Base-by-base conservation (phyloP, 1,140 invertebrate species). In the Brachionus plicatilis region DNA sequence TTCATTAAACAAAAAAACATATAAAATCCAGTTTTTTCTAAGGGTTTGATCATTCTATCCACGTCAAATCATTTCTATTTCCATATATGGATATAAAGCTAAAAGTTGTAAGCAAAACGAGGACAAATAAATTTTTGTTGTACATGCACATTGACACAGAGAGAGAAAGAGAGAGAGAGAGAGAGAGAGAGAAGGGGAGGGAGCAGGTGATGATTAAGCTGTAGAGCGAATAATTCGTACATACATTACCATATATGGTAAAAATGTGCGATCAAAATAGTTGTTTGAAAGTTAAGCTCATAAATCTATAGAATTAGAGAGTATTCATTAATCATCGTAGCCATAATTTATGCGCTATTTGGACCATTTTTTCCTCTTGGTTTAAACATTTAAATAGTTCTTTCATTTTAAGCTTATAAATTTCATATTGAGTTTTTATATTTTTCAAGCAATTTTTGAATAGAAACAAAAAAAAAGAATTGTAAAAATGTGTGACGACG, bases 401-500 rank as follows among this genome's bases (percentile, higher is more conserved):
- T 60, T 60, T 60, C 53, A 60, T 60, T 60, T 60, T 60, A 60
- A 60, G 53, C 53, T 60, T 60, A 60, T 60, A 60, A 60, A 68
- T 33, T 68, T 68, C 27, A 33, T 68, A 68, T 68, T 68, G n/a
- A 68, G 12, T 68, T 68, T 68, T 68, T 68, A 68, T 33, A 68
- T 68, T 68, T 37, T 68, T 68, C 53, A 20, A 60, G 20, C 20
- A 60, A 60, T 27, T 68, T 4, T 68, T 68, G 14, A 33, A 68
- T 33, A 68, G 33, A 68, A 68, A n/a, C n/a, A n/a, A 29, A 14
- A 68, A 68, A 29, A 68, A 33, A 14, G 33, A 33, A 33, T 68
- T 33, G 27, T 33, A 75, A 95, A 91, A 88, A 94, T 94, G 94
- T 94, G 93, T 92, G 94, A 94, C 92, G 94, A 94, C 90, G 94